Evolutionary conservation across 2,888 invertebrate species (phyloP), one percentile per base, ranked within the genome.

Genomic region (Drosophila monieri): DNA sequence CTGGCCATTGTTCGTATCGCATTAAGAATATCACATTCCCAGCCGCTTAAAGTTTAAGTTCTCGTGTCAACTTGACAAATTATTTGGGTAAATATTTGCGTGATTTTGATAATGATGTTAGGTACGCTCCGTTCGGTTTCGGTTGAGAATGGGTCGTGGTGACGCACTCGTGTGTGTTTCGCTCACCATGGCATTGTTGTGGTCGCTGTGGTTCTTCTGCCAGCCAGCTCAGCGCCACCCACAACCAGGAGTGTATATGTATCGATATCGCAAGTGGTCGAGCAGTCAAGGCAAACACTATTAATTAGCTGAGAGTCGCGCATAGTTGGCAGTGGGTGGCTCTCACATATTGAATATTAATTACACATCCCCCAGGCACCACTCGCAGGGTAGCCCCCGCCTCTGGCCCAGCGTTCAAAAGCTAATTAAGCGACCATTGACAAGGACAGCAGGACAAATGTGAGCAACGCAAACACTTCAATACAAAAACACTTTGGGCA

Each of bases 21-120:
- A 9, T n/a, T 18, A 15, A 10, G 39, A 41, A 18, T 41, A 41
- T 41, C 39, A 18, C 18, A 41, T 41, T 41, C 39, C 39, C 55
- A 37, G 39, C 6, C 59, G 85, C 78, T 73, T 59, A 58, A 75
- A 75, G 70, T 74, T 77, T 23, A 56, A 56, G 47, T 60, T 47
- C 44, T 71, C 80, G 78, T 76, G 85, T 76, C 77, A 83, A 76
- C 80, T 85, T 87, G 85, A 87, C 87, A 85, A 87, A 87, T 87
- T 85, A 77, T 87, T 87, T 85, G 73, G 77, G 80, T 85, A 85
- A 85, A 85, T 85, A 86, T 86, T 87, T 85, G 78, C 78, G 77
- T 83, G 80, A 85, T 83, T 78, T 73, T 71, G 69, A 83, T 84
- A 78, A 84, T 69, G 69, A 76, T 78, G 78, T 85, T 74, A 58